phyloP scores from a whole-genome alignment of 1,140 invertebrate species.

The Lepeophtheirus salmonis region DNA sequence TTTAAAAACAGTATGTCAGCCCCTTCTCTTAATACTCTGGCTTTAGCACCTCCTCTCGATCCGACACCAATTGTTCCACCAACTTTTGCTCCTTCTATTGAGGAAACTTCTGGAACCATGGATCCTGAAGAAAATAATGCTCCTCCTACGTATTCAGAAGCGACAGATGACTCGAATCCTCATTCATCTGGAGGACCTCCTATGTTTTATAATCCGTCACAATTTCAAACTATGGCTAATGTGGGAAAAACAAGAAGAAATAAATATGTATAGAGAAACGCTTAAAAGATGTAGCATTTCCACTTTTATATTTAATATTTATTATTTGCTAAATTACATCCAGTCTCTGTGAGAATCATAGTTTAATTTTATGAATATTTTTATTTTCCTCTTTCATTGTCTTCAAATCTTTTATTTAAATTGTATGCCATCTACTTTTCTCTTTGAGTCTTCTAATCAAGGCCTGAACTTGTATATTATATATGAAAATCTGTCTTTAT shows the following conservation, averaged over 20 bases:
- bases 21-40: not conserved
- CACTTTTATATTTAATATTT: too few species aligned
- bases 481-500: too few species aligned
- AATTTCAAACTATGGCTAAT: not conserved
- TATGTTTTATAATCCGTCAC: slow-evolving; percentile 8
- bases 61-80: not conserved
- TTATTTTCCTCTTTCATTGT: too few species aligned
- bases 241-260: not conserved
- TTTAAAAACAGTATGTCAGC: slow-evolving; percentile 10
- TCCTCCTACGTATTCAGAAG: not conserved
- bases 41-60: not conserved
- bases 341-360: too few species aligned
- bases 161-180: not conserved
- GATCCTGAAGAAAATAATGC: not conserved
- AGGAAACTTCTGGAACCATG: not conserved
- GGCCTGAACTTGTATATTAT: too few species aligned
- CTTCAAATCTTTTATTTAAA: too few species aligned
- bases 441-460: too few species aligned
- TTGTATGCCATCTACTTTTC: too few species aligned
- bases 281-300: too few species aligned
- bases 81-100: not conserved
- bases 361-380: too few species aligned
- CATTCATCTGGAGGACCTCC: not conserved
- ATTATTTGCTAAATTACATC: too few species aligned
- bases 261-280: slow-evolving; percentile 13